These are phyloP conservation scores for Pristionchus japonicus DNA, from an alignment of 2,888 invertebrate genomes.

Conservation along the genomic window DNA sequence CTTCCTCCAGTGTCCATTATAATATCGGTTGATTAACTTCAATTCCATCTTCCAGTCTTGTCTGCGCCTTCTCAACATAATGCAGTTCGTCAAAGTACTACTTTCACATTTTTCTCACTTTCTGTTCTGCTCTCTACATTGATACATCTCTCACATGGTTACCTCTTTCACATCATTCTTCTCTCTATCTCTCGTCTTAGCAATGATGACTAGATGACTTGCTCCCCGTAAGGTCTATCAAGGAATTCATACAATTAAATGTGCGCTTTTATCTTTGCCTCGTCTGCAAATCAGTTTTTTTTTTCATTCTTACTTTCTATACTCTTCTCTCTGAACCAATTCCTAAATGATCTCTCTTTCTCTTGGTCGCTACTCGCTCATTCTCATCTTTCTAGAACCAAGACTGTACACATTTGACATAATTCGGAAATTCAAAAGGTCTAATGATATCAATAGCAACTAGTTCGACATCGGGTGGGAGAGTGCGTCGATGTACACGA, in stretches of 20 bases:
- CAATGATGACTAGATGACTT: background rate
- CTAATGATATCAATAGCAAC: no score
- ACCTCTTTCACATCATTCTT: background rate
- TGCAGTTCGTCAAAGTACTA: conserved; percentile 2
- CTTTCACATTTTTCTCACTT: background rate
- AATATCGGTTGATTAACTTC: background rate
- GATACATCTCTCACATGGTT: background rate
- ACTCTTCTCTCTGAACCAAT: background rate
- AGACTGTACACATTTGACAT: no score
- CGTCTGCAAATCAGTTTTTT: background rate
- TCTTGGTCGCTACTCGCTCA: background rate
- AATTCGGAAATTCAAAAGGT: no score
- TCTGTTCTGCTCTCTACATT: background rate
- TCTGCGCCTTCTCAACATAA: background rate
- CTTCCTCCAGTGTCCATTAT: background rate
- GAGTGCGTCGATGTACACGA: no score
- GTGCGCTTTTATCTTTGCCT: conserved; percentile 4
- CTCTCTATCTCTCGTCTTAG: background rate
- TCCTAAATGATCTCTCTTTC: background rate
- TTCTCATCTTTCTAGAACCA: conserved; percentile 27
- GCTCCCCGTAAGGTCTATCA: background rate
- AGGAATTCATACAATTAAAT: background rate
- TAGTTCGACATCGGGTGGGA: no score
- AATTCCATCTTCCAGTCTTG: background rate
- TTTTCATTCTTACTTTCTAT: background rate